A percentile compares a stretch with the other conserved stretches of the same genome.
phyloP scores from a whole-genome alignment of 2,888 invertebrate genomes.

The Napeogenes sylphis region DNA sequence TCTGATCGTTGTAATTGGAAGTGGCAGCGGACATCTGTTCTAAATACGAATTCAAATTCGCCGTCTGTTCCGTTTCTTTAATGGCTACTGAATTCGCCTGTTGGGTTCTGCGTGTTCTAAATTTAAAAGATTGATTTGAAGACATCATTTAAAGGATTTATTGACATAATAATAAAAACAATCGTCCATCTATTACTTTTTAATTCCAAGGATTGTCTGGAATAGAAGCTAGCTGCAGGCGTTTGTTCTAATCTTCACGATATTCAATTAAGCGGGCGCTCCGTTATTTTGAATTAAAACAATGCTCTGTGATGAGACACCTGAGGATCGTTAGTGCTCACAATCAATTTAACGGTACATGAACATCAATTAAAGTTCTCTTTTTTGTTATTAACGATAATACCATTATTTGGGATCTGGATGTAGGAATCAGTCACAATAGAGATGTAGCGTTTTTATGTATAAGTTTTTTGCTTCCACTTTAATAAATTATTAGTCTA shows the following conservation, averaged over 20 bases:
- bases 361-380: slow-evolving; percentile 51
- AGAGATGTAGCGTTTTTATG: slow-evolving; percentile 12
- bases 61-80: slow-evolving; percentile 58
- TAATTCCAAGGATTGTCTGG: slow-evolving; percentile 3
- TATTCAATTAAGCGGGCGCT: slow-evolving; percentile 39
- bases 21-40: slow-evolving; percentile 54
- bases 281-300: slow-evolving; percentile 43
- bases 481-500: neutral
- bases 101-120: slow-evolving; percentile 56
- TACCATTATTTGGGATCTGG: slow-evolving; percentile 34
- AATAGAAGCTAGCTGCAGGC: slow-evolving; percentile 26
- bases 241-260: slow-evolving; percentile 28
- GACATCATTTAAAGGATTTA: slow-evolving; percentile 2
- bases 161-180: slow-evolving; percentile 20
- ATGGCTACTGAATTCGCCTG: slow-evolving; percentile 73
- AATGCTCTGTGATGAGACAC: slow-evolving; percentile 41
- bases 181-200: neutral
- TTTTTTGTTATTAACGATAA: slow-evolving; percentile 56
- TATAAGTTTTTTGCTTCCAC: neutral
- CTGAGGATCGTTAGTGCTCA: slow-evolving; percentile 50
- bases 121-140: slow-evolving; percentile 36
- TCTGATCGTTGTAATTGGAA: slow-evolving; percentile 53
- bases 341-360: slow-evolving; percentile 47
- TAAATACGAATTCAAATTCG: slow-evolving; percentile 51
- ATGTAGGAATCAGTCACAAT: slow-evolving; percentile 42